Conservation (phyloP, 2,888 invertebrate species). For the Zygaena filipendulae region DNA sequence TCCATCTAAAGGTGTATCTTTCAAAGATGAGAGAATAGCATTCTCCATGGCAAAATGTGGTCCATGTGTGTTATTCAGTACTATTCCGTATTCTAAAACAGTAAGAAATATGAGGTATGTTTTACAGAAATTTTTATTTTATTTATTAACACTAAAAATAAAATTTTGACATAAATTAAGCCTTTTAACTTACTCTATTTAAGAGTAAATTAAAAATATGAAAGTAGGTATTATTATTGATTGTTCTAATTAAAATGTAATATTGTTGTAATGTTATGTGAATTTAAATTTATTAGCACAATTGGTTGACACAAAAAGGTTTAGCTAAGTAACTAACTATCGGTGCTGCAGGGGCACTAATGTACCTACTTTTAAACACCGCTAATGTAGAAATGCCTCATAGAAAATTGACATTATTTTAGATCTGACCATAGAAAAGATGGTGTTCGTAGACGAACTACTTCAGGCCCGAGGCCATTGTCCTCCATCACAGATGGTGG, state of each 20-base stretch:
- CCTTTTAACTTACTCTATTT: too few relatives aligned
- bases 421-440: conserved; percentile 76
- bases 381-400: too few relatives aligned
- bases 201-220: too few relatives aligned
- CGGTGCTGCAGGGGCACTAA: too few relatives aligned
- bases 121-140: conserved; percentile 1
- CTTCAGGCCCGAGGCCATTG: conserved; percentile 84
- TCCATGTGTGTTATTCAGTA: conserved; percentile 88
- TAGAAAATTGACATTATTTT: too few relatives aligned
- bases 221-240: not conserved
- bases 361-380: too few relatives aligned
- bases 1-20: conserved; percentile 72
- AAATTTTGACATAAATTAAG: too few relatives aligned
- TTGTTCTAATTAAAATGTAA: not conserved
- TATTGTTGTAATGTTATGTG: too few relatives aligned
- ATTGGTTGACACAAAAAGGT: too few relatives aligned
- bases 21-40: conserved; percentile 84
- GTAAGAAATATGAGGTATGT: conserved; percentile 71
- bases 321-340: too few relatives aligned
- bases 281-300: too few relatives aligned
- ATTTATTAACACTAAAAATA: too few relatives aligned
- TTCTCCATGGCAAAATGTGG: conserved; percentile 81
- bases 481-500: conserved; percentile 86
- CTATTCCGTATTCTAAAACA: conserved; percentile 84
- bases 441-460: conserved; percentile 80